phyloP scores from a whole-genome alignment of 2,797 vertebrate genomes.

The Linurgus olivaceus region DNA sequence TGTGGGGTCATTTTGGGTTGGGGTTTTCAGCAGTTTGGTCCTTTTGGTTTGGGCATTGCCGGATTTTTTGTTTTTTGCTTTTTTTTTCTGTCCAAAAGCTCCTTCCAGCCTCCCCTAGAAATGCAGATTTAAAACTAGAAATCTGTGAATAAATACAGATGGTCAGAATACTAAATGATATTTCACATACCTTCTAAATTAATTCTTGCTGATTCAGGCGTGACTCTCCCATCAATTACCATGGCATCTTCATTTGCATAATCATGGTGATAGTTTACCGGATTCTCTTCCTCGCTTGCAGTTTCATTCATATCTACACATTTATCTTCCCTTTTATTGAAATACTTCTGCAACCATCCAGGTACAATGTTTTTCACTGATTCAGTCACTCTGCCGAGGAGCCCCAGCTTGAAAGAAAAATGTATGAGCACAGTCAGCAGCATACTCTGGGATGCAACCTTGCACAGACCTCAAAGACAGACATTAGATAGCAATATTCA shows the following conservation, averaged over 20 bases:
- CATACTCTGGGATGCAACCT: not conserved
- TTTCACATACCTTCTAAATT: constrained; percentile 81
- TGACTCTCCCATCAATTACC: constrained; percentile 81
- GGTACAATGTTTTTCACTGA: constrained; percentile 97
- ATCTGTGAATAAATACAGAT: constrained; percentile 60
- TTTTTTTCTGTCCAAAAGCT: not conserved
- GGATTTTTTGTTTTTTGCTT: not conserved
- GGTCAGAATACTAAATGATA: constrained; percentile 18
- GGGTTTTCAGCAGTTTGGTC: not conserved
- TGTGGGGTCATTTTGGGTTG: not conserved
- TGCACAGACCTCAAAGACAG: not conserved
- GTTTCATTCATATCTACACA: constrained; percentile 66
- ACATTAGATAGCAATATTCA: not conserved
- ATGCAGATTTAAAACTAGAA: not conserved
- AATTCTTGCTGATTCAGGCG: constrained; percentile 86
- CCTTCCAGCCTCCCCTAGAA: not conserved
- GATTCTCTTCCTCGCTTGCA: constrained; percentile 64
- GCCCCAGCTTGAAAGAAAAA: constrained; percentile 78
- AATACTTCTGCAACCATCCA: constrained; percentile 94
- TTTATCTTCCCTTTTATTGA: constrained; percentile 80
- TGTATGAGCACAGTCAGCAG: not conserved
- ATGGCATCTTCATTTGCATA: constrained; percentile 81
- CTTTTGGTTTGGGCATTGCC: not conserved
- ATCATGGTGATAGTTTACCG: constrained; percentile 70
- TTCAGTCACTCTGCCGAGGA: constrained; percentile 94